Evolutionary conservation across 2,113 vertebrate species (phyloP).

Genomic region (Phylloscopus whistleri): DNA sequence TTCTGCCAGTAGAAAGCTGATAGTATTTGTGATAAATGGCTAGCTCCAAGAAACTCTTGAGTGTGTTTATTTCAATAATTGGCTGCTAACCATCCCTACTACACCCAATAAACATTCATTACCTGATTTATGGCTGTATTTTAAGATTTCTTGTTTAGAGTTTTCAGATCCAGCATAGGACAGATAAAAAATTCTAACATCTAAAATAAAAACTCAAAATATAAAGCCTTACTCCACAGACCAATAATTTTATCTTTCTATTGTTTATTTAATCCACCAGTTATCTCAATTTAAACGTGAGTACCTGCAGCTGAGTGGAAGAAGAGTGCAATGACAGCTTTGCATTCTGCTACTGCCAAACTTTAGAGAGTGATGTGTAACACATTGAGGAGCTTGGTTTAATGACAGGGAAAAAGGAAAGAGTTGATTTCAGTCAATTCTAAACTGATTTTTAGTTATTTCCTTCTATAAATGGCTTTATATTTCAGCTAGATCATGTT

Average conservation of each 20-base stretch:
- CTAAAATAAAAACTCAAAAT: neutral
- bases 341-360: neutral
- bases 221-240: neutral
- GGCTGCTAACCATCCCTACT: neutral
- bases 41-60: neutral
- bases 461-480: neutral
- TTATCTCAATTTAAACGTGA: neutral
- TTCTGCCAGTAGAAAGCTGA: neutral
- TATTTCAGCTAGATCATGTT: neutral
- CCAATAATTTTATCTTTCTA: neutral
- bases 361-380: neutral
- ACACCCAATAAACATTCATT: neutral
- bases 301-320: neutral
- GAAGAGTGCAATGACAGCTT: neutral
- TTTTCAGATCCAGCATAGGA: neutral
- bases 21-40: neutral
- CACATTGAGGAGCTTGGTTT: neutral
- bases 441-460: neutral
- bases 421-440: neutral
- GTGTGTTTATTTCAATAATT: neutral
- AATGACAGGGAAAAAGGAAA: neutral
- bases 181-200: neutral
- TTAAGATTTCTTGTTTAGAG: neutral
- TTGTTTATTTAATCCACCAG: neutral
- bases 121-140: neutral